phyloP scores from a whole-genome alignment of 1,140 invertebrate genomes.

The Venustaconcha ellipsiformis region DNA sequence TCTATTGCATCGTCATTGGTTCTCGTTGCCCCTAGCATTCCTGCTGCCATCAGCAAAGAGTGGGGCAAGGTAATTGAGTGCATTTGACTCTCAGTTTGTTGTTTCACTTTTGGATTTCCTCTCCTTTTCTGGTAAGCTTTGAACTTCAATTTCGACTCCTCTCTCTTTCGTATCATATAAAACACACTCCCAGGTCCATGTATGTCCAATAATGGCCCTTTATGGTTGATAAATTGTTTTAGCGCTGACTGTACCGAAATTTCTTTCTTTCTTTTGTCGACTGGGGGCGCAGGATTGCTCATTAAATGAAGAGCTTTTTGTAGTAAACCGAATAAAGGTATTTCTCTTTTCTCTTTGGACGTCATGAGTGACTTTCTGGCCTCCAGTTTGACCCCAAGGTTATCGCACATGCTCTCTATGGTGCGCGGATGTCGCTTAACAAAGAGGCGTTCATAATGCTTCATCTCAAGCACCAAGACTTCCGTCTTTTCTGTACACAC shows the following conservation, averaged over 20 bases:
- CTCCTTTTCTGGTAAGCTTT: conserved; percentile 26
- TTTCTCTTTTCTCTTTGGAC: conserved; percentile 41
- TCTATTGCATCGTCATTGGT: conserved; percentile 17
- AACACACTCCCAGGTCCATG: conserved; percentile 65
- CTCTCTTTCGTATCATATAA: conserved; percentile 57
- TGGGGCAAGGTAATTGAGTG: conserved; percentile 37
- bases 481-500: conserved; percentile 65
- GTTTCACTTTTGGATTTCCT: conserved; percentile 13
- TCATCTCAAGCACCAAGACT: conserved; percentile 65
- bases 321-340: conserved; percentile 44
- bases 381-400: conserved; percentile 49
- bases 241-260: conserved; percentile 47
- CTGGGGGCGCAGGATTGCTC: conserved; percentile 33
- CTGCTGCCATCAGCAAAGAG: conserved; percentile 37
- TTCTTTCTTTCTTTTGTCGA: conserved; percentile 31
- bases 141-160: conserved; percentile 36
- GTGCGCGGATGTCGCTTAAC: conserved; percentile 59
- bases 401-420: conserved; percentile 56
- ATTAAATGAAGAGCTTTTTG: conserved; percentile 27
- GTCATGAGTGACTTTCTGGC: conserved; percentile 35
- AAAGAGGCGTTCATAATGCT: conserved; percentile 66
- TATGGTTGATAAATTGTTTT: conserved; percentile 55
- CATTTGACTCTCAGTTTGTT: conserved; percentile 24
- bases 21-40: conserved; percentile 33
- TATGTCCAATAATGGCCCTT: conserved; percentile 61